Percentiles rank a stretch among this genome's conserved stretches.
Conservation (phyloP, 2,113 vertebrate genomes). For the Lycocorax pyrrhopterus region DNA sequence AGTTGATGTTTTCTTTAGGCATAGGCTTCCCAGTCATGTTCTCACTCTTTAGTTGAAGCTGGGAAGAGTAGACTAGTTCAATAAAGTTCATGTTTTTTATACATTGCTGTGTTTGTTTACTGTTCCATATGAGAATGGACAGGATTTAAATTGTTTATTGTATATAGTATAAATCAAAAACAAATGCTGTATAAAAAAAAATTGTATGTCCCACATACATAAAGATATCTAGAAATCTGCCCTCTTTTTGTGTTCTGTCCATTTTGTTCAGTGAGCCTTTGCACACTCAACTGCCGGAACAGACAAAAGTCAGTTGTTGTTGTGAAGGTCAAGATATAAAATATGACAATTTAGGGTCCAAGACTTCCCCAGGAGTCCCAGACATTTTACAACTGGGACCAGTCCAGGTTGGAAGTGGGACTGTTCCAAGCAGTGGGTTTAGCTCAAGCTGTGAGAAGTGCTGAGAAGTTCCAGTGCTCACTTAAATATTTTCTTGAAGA, state of each 20-base stretch:
- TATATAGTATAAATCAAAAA: not conserved
- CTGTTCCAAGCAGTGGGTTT: not conserved
- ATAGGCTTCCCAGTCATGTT: not conserved
- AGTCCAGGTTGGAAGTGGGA: not conserved
- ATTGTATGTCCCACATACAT: not conserved
- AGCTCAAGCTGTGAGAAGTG: not conserved
- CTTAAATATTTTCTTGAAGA: not conserved
- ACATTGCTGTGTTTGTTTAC: not conserved
- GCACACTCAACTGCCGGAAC: not conserved
- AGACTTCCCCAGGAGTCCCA: not conserved
- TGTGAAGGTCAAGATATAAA: not conserved
- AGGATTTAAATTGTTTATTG: conserved; percentile 55
- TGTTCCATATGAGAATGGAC: not conserved
- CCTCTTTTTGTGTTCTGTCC: not conserved
- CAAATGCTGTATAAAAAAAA: not conserved
- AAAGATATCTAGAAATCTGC: not conserved
- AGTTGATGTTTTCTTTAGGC: not conserved
- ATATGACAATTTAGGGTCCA: not conserved
- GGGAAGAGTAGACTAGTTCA: not conserved
- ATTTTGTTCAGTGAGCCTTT: not conserved
- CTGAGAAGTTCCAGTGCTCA: not conserved
- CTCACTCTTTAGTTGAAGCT: rapidly evolving
- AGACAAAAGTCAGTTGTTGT: not conserved
- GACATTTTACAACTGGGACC: not conserved
- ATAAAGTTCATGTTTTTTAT: not conserved